Percentiles rank a stretch among this genome's conserved stretches.
Evolutionary conservation across 2,888 invertebrate species (phyloP).

Genomic region (Epinotia brunnichana): DNA sequence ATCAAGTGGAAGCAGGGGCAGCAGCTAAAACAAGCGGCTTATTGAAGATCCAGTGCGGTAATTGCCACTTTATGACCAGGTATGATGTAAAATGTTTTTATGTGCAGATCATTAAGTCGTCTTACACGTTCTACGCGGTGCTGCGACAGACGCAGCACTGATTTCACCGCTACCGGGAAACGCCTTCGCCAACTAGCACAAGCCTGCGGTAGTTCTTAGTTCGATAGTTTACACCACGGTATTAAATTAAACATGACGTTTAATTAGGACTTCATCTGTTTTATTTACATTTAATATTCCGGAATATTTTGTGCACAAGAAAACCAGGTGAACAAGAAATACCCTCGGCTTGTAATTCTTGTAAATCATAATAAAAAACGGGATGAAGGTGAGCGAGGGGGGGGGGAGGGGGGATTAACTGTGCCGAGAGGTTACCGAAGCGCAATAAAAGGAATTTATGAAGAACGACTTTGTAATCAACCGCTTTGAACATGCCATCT

Average conservation of each 20-base stretch:
- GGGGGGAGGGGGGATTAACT: constrained; percentile 50
- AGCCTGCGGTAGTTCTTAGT: background rate
- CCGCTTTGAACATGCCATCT: constrained; percentile 35
- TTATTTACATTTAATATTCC: background rate
- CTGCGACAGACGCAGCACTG: constrained; percentile 70
- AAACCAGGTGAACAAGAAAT: background rate
- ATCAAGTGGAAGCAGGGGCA: no score
- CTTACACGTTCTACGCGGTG: constrained; percentile 76
- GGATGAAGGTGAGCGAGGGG: constrained; percentile 23
- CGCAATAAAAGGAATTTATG: constrained; percentile 44
- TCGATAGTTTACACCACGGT: background rate
- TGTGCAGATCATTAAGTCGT: constrained; percentile 72
- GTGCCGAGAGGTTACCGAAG: constrained; percentile 29
- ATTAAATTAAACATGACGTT: constrained; percentile 9
- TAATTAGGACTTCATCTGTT: constrained; percentile 4
- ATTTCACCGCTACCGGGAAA: background rate
- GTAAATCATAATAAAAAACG: background rate
- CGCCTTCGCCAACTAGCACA: background rate
- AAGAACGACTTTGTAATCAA: constrained; percentile 45
- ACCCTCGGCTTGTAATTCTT: background rate
- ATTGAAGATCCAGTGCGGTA: no score
- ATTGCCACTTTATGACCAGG: no score
- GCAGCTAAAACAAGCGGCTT: no score
- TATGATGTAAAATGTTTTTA: constrained; percentile 51
- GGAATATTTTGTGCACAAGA: background rate